Conservation (phyloP, 1,140 invertebrate species). For the Rhagoletis zephyria region DNA sequence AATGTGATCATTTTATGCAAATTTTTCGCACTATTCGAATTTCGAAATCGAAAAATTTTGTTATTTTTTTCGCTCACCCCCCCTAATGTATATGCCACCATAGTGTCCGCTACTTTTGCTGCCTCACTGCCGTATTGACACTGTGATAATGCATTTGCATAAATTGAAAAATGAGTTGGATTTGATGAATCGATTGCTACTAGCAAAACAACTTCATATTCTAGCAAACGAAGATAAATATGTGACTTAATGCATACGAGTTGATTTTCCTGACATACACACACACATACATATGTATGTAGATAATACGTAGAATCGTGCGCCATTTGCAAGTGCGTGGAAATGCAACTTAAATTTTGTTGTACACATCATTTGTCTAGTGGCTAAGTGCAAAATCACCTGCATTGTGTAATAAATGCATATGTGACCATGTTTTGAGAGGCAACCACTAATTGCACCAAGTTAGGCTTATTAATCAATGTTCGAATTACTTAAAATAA, state of each 20-base stretch:
- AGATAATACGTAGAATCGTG: not conserved
- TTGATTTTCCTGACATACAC: not conserved
- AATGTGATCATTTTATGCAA: no score
- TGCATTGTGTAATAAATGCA: not conserved
- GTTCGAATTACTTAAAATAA: no score
- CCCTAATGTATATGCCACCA: not conserved
- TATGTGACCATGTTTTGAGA: not conserved
- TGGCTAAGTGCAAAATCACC: not conserved
- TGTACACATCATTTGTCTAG: not conserved
- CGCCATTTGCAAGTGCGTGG: not conserved
- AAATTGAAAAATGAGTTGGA: conserved; percentile 43
- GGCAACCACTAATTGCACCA: not conserved
- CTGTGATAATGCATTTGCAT: not conserved
- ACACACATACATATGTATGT: not conserved
- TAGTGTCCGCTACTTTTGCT: no score
- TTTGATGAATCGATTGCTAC: conserved; percentile 49
- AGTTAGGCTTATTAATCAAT: not conserved
- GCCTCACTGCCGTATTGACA: not conserved
- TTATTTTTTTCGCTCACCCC: no score
- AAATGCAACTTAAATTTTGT: not conserved
- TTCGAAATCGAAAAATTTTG: no score
- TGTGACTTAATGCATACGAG: not conserved
- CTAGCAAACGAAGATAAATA: conserved; percentile 34
- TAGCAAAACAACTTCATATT: conserved; percentile 32
- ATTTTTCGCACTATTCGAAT: no score